Percentiles rank a stretch among this genome's conserved stretches.
phyloP scores from a whole-genome alignment of 2,888 invertebrate genomes.

The Tortrix viridana region DNA sequence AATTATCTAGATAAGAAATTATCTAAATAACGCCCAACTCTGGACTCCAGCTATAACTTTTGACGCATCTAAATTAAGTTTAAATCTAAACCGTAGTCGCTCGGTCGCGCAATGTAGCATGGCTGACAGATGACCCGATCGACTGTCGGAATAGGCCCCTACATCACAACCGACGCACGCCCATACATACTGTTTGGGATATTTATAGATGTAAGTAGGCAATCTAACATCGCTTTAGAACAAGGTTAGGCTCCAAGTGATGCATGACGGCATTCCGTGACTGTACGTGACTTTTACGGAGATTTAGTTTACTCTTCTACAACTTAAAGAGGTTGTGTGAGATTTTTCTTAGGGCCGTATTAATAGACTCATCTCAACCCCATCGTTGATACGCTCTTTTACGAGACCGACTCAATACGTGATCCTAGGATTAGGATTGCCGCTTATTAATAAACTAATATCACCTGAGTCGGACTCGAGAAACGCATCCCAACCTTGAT shows the following conservation, averaged over 20 bases:
- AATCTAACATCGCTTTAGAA: conserved; percentile 32
- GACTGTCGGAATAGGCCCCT: conserved; percentile 33
- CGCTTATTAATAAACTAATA: too few species aligned
- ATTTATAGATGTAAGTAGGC: conserved; percentile 38
- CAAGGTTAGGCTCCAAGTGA: conserved; percentile 30
- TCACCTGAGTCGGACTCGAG: too few species aligned
- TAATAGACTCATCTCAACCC: too few species aligned
- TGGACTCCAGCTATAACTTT: background rate
- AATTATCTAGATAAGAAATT: too few species aligned
- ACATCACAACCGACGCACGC: conserved; percentile 28
- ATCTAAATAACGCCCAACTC: too few species aligned
- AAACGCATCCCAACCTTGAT: too few species aligned
- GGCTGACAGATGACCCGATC: conserved; percentile 35
- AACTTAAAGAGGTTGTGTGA: too few species aligned
- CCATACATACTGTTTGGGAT: conserved; percentile 23
- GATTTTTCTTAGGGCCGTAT: too few species aligned
- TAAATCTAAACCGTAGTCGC: conserved; percentile 26
- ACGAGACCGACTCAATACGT: too few species aligned
- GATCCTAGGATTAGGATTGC: too few species aligned
- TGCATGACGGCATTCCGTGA: conserved; percentile 17
- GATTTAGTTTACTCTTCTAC: background rate
- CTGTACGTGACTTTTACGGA: background rate
- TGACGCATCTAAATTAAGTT: conserved; percentile 15
- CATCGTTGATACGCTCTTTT: too few species aligned
- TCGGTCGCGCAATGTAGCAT: conserved; percentile 31